These are phyloP conservation scores for Machimus atricapillus DNA, from an alignment of 2,888 invertebrate genomes.

Conservation along the genomic window DNA sequence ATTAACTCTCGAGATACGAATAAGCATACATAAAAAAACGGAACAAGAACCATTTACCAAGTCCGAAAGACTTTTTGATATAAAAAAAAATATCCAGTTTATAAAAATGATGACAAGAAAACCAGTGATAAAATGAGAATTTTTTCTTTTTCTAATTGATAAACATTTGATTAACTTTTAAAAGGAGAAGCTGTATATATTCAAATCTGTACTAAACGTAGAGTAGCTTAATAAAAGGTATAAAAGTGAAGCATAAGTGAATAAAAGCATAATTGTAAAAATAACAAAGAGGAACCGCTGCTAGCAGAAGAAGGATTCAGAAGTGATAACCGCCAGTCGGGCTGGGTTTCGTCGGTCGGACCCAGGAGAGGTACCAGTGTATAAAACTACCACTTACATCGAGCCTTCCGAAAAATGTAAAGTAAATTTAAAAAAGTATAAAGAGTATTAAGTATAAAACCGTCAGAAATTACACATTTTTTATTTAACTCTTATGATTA, in stretches of 20 bases:
- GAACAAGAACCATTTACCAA: constrained; percentile 30
- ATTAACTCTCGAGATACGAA: background rate
- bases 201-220: constrained; percentile 29
- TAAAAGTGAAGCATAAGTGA: background rate
- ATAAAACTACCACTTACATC: constrained; percentile 22
- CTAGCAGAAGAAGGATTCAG: background rate
- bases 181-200: constrained; percentile 26
- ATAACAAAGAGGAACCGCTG: background rate
- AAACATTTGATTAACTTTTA: background rate
- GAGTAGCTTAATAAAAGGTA: background rate
- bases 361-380: background rate
- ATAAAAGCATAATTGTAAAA: constrained; percentile 16
- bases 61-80: constrained; percentile 26
- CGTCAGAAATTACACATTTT: background rate
- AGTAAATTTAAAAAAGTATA: constrained; percentile 14
- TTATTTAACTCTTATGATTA: constrained; percentile 30
- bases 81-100: constrained; percentile 5
- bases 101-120: constrained; percentile 27
- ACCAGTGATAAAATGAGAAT: constrained; percentile 12
- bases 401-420: constrained; percentile 37
- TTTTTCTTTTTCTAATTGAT: constrained; percentile 27
- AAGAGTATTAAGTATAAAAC: constrained; percentile 13
- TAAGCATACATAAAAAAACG: background rate
- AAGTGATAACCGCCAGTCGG: background rate
- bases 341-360: background rate